Evolutionary conservation across 2,888 invertebrate genomes (phyloP), one percentile per base, ranked within the genome.

Genomic region (Conops quadrifasciatus): DNA sequence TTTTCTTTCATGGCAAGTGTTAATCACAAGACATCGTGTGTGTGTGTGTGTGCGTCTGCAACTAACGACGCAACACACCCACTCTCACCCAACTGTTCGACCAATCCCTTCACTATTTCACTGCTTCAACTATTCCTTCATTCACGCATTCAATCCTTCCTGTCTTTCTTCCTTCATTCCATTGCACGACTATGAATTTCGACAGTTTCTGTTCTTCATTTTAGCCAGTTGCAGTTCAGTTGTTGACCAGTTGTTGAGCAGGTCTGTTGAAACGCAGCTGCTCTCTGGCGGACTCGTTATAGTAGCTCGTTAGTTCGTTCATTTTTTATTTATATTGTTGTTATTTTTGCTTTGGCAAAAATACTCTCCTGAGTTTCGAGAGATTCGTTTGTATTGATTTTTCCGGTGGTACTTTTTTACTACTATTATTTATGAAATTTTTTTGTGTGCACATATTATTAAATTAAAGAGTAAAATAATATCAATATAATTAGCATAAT

Each of bases 231-330:
- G 59, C 59, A 70, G 64, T 76, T 76, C 56, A 81, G 81, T 81
- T 79, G 78, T 74, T 76, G 77, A 80, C 76, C 79, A 77, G 75
- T 76, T 76, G 78, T 36, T 36, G 36, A 36, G 76, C 78, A 74
- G 75, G 24, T 56, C 36, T 36, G 36, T 36, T 36, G 36, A 36
- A 9, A 36, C 36, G 36, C 36, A 36, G 36, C 36, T 36, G 36
- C 4, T 36, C 36, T 36, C 36, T n/a, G n/a, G 9, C 36, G 9
- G 9, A 36, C 4, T 7, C 9, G 4, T 36, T 36, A 36, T 36
- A 36, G 36, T 36, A 36, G 36, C 36, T 36, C 36, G 36, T 36
- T 36, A n/a, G n/a, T n/a, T n/a, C n/a, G n/a, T 36, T 36, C 4
- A 7, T 36, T 36, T 36, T 9, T 71, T 62, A 47, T 59, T 28